These are phyloP conservation scores for Podarcis cretensis DNA, from an alignment of 2,113 vertebrate genomes.

Conservation along the genomic window DNA sequence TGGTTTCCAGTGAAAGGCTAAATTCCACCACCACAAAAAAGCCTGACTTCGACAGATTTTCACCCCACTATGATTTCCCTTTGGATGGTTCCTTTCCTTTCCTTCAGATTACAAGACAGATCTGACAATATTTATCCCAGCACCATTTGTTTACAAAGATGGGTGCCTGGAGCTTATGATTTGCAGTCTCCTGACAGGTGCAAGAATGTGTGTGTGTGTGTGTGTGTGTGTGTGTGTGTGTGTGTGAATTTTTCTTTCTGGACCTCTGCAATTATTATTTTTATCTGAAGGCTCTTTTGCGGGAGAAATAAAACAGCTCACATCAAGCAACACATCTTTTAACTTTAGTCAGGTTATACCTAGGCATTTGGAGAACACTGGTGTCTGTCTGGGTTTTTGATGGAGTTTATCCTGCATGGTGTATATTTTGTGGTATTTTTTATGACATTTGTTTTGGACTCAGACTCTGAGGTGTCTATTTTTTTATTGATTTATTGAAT, in stretches of 20 bases:
- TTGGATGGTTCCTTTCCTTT: background rate
- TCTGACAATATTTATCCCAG: slow-evolving; percentile 18
- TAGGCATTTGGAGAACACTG: background rate
- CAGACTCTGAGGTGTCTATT: no score
- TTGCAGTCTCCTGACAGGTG: background rate
- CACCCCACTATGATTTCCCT: background rate
- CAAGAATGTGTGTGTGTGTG: background rate
- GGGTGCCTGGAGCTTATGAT: background rate
- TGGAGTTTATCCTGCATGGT: no score
- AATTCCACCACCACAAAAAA: background rate
- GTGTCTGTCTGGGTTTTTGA: no score
- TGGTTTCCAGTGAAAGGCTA: background rate
- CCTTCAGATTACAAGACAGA: slow-evolving; percentile 10
- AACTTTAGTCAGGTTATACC: no score
- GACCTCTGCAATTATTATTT: background rate
- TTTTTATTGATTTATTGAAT: no score
- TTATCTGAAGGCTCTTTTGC: background rate
- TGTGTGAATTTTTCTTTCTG: background rate
- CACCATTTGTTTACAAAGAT: slow-evolving; percentile 18
- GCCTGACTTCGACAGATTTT: background rate
- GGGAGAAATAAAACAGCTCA: background rate
- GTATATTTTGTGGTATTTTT: no score
- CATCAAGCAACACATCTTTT: no score
- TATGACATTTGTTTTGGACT: no score
- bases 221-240: no score